Evolutionary conservation across 2,113 vertebrate genomes (phyloP), one percentile per base, ranked within the genome.

Genomic region (Archocentrus centrarchus): DNA sequence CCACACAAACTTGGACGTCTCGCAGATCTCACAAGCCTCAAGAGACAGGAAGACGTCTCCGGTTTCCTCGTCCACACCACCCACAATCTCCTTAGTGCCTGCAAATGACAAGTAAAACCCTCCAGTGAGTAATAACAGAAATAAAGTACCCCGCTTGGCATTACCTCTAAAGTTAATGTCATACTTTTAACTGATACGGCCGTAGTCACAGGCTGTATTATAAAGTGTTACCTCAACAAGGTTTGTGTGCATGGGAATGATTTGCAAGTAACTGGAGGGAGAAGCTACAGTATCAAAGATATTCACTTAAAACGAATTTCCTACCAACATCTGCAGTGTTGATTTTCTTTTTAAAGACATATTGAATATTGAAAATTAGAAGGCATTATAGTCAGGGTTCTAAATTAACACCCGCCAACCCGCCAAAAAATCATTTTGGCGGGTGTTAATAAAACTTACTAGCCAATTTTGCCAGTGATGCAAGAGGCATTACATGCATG

Each of bases 41-140:
- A 98, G 97, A 11, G 93, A 96, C 90, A 99, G 91, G 94, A 97
- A 99, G 95, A 99, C 90, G 89, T 98, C 97, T 57, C 98, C 98
- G 3, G 94, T 96, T 53, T 97, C 96, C 18, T 97, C 97, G 62
- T 99, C 98, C 58, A 99, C 98, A 1, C 97, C 97, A 0, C 96
- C 95, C 7, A 90, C 94, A 27, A 99, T 97, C 92, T 99, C 98
- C 84, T 97, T 95, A 0, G 97, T 97, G 90, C 96, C 98, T 99
- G 92, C 11, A 5, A 37, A 55, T 55, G 32, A 80, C 44, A 79
- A 2, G 15, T 13, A 18, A 77, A 37, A 37, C 3, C 0, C 6
- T 6, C 17, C 6, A 0, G 5, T 73, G 8, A 59, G 41, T 75
- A n/a, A 24, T 6, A 7, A 17, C 44, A 39, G 44, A 20, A 75